Evolutionary conservation across 2,888 invertebrate genomes (phyloP).

Genomic region (Teleogryllus oceanicus): DNA sequence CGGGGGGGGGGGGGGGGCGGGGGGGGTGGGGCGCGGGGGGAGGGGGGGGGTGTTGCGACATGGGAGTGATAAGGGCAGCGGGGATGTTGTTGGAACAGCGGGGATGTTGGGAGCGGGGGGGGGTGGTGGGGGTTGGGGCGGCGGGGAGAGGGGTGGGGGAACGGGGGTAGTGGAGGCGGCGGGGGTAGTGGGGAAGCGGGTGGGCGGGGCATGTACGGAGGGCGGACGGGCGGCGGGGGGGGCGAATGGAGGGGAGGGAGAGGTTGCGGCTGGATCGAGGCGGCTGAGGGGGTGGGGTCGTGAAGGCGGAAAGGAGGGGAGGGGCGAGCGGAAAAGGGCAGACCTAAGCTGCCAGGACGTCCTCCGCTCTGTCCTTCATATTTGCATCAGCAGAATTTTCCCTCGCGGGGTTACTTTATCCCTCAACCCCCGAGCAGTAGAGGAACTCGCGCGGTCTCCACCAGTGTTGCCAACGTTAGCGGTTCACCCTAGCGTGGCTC

Average conservation of each 20-base stretch:
- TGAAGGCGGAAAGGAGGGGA: not conserved
- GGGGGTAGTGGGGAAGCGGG: not conserved
- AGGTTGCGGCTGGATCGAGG: not conserved
- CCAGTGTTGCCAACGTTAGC: too few species aligned
- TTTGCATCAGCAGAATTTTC: constrained; percentile 18
- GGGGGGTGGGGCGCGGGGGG: not conserved
- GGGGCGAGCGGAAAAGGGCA: not conserved
- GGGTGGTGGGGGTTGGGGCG: too few species aligned
- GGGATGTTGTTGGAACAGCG: too few species aligned
- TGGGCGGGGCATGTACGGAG: not conserved
- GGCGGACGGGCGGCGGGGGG: not conserved
- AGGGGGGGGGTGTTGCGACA: not conserved
- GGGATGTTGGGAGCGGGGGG: too few species aligned
- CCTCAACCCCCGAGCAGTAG: not conserved
- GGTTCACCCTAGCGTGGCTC: too few species aligned
- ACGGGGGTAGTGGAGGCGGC: not conserved
- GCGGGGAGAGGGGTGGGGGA: too few species aligned
- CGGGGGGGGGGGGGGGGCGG: not conserved
- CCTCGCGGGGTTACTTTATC: constrained; percentile 3
- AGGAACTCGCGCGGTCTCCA: not conserved
- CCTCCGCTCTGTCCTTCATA: not conserved
- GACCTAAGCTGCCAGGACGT: not conserved
- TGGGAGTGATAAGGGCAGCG: not conserved
- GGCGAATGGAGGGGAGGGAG: not conserved
- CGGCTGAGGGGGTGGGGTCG: not conserved